A percentile compares a stretch with the other conserved stretches of the same genome.
These are phyloP conservation scores for Polyodon spathula DNA, from an alignment of 2,113 vertebrate species.

Conservation along the genomic window DNA sequence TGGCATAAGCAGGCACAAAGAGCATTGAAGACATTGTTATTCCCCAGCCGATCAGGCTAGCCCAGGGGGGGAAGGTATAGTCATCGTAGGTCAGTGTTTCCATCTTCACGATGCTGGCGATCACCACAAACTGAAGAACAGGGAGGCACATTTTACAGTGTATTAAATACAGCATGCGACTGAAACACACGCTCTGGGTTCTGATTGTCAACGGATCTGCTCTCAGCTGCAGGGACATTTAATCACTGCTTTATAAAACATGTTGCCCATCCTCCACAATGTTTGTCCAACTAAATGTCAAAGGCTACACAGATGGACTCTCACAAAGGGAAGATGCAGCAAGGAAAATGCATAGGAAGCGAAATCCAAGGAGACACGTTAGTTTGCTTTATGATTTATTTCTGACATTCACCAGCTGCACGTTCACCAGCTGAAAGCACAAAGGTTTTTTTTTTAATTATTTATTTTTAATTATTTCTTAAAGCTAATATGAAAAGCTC, in stretches of 20 bases:
- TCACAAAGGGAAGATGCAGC: conserved; percentile 8
- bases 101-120: conserved; percentile 82
- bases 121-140: conserved; percentile 76
- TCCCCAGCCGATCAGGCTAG: conserved; percentile 80
- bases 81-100: conserved; percentile 81
- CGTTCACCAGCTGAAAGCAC: background rate
- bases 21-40: conserved; percentile 90
- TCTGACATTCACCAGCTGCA: conserved; percentile 11
- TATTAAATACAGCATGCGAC: background rate
- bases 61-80: conserved; percentile 81
- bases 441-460: too few species aligned
- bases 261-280: conserved; percentile 2
- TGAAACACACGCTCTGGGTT: background rate
- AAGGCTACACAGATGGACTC: conserved; percentile 16
- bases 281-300: conserved; percentile 21
- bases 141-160: conserved; percentile 4
- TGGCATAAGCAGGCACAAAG: conserved; percentile 75
- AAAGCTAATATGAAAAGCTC: conserved; percentile 1
- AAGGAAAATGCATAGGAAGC: conserved; percentile 11
- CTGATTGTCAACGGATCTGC: conserved; percentile 5
- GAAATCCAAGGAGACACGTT: conserved; percentile 10
- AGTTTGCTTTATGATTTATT: conserved; percentile 5
- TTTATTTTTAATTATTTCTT: background rate
- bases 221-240: conserved; percentile 5
- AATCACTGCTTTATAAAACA: conserved; percentile 21